Percentiles rank a stretch among this genome's conserved stretches.
These are phyloP conservation scores for Pecten maximus DNA, from an alignment of 2,888 invertebrate species.

Conservation along the genomic window DNA sequence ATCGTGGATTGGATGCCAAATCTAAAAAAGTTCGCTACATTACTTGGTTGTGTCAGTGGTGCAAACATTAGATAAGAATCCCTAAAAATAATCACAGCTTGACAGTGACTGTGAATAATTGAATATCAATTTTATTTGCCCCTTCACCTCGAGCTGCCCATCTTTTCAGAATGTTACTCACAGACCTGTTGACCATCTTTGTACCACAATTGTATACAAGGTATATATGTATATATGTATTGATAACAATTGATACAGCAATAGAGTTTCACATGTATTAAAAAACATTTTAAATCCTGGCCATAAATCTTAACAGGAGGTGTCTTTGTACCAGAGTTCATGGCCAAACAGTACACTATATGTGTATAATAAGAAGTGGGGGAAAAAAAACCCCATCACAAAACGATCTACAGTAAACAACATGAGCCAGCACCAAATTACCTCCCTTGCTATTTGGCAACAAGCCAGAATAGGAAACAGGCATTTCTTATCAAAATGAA, in stretches of 20 bases:
- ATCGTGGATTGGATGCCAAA: no score
- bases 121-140: neutral
- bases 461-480: neutral
- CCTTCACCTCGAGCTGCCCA: neutral
- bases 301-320: neutral
- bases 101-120: no score
- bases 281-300: neutral
- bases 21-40: no score
- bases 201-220: neutral
- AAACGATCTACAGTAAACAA: neutral
- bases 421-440: neutral
- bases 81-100: no score
- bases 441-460: constrained; percentile 7
- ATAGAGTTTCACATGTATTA: neutral
- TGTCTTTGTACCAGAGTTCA: neutral
- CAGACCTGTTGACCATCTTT: no score
- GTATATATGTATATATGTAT: neutral
- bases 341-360: neutral
- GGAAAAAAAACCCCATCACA: neutral
- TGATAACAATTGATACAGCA: neutral
- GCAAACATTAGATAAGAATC: no score
- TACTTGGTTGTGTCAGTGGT: no score
- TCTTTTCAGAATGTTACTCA: neutral
- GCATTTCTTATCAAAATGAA: neutral
- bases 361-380: no score